Conservation (phyloP, 2,113 vertebrate genomes). For the Pelmatolapia mariae region DNA sequence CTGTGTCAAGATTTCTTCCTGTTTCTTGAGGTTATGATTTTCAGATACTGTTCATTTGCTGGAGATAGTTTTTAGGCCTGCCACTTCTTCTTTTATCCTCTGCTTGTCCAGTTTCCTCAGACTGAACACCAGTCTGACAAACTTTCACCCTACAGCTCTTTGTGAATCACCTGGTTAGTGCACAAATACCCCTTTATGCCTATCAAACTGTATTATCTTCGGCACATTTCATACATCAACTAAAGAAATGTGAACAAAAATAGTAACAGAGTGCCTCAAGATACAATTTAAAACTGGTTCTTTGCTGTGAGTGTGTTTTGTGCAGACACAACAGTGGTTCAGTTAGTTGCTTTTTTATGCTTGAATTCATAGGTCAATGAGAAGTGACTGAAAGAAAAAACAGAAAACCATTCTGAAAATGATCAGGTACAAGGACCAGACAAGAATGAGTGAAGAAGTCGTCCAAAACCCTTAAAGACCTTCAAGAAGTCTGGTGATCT, state of each 20-base stretch:
- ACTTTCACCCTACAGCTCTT: neutral
- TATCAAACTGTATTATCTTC: neutral
- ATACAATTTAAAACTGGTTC: neutral
- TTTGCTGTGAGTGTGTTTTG: neutral
- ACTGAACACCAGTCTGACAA: neutral
- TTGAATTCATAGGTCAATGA: neutral
- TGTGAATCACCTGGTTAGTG: neutral
- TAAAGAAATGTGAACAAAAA: neutral
- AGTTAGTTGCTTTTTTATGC: neutral
- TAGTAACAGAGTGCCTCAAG: neutral
- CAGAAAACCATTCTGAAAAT: neutral
- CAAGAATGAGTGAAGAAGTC: neutral
- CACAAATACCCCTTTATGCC: neutral
- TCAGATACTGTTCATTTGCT: neutral
- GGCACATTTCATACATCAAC: neutral
- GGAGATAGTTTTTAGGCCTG: neutral
- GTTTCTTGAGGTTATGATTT: neutral
- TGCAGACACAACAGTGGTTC: neutral
- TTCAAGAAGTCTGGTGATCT: neutral
- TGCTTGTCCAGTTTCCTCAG: neutral
- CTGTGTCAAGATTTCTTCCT: neutral
- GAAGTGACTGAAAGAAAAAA: neutral
- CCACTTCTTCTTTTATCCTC: neutral
- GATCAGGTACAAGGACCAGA: neutral
- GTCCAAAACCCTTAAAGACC: neutral